Evolutionary conservation across 2,888 invertebrate genomes (phyloP).

Genomic region (Noctua pronuba): DNA sequence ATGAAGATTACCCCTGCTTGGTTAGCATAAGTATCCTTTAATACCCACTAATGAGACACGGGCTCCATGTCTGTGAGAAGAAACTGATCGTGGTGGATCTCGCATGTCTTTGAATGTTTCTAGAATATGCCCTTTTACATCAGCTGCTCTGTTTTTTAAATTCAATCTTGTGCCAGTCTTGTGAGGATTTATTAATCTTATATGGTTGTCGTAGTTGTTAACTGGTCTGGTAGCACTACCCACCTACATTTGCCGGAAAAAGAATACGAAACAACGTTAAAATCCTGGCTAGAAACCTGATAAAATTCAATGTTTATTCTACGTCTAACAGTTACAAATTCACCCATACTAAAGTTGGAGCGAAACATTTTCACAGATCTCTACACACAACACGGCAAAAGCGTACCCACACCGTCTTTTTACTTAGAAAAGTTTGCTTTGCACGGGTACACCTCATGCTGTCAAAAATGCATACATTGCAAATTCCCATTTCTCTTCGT

Average conservation of each 20-base stretch:
- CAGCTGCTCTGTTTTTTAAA: neutral
- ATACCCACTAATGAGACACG: neutral
- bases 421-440: constrained; percentile 62
- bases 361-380: constrained; percentile 64
- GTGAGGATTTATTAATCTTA: neutral
- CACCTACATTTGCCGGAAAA: neutral
- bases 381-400: constrained; percentile 50
- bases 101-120: neutral
- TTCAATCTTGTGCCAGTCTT: no score
- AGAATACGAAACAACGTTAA: neutral
- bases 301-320: constrained; percentile 38
- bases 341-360: constrained; percentile 43
- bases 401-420: constrained; percentile 54
- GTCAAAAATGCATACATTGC: constrained; percentile 66
- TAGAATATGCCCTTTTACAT: neutral
- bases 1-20: neutral
- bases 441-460: constrained; percentile 48
- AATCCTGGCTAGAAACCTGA: constrained; percentile 21
- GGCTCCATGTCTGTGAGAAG: neutral
- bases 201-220: neutral
- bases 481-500: constrained; percentile 57
- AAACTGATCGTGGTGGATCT: neutral
- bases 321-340: constrained; percentile 41
- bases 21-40: neutral
- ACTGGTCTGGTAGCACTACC: neutral